Percentiles rank a stretch among this genome's conserved stretches.
These are phyloP conservation scores for Pissodes strobi DNA, from an alignment of 1,140 invertebrate genomes.

Conservation along the genomic window DNA sequence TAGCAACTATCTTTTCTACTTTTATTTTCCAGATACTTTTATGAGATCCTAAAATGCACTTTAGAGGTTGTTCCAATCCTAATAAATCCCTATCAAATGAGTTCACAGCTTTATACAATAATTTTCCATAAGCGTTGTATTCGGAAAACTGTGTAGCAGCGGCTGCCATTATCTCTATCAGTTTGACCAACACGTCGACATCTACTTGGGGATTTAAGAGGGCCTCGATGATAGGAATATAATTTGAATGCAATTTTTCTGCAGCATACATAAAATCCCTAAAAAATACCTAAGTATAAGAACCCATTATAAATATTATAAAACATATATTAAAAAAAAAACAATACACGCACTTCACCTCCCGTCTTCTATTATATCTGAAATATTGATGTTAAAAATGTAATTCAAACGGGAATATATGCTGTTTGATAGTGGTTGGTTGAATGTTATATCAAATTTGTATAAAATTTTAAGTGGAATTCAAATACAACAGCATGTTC, in stretches of 20 bases:
- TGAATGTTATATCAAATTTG: too few species aligned
- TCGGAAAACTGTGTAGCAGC: slow-evolving; percentile 18
- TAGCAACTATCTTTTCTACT: slow-evolving; percentile 27
- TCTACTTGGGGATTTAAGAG: slow-evolving; percentile 29
- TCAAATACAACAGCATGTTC: too few species aligned
- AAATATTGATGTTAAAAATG: neutral
- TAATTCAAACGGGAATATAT: neutral
- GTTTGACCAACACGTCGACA: slow-evolving; percentile 14
- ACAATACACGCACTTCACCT: too few species aligned
- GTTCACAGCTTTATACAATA: slow-evolving; percentile 32
- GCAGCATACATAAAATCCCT: slow-evolving; percentile 17
- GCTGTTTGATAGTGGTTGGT: neutral
- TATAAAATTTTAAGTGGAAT: too few species aligned
- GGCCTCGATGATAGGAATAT: slow-evolving; percentile 27
- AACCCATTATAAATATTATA: neutral
- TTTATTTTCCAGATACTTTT: slow-evolving; percentile 39
- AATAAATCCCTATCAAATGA: slow-evolving; percentile 17
- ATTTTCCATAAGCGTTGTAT: slow-evolving; percentile 39
- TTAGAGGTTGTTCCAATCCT: slow-evolving; percentile 31
- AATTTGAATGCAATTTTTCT: slow-evolving; percentile 18
- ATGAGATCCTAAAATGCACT: slow-evolving; percentile 30
- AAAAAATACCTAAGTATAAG: too few species aligned
- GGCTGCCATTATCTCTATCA: slow-evolving; percentile 32
- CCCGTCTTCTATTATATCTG: too few species aligned
- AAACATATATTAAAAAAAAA: neutral